Base-by-base conservation (phyloP, 1,140 invertebrate species). In the Paracyclopina nana region DNA sequence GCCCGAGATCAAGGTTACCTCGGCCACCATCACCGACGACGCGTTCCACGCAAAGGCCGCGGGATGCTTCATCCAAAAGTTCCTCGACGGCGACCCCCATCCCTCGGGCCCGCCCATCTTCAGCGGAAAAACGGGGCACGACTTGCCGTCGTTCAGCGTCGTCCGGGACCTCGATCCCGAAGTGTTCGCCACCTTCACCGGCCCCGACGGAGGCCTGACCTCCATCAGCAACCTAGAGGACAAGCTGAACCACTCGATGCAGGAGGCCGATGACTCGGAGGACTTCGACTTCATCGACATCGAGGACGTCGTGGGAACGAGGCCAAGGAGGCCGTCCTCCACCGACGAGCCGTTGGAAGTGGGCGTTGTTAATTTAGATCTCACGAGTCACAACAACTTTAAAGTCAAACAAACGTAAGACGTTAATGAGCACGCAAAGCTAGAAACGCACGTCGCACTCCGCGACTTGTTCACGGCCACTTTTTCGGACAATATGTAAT, bases 191-290 rank as follows among this genome's bases (percentile, higher is more conserved):
- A 74, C 79, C 28, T 74, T 71, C 56, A 82, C 80, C 5, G 81
- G 81, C 2, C 81, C 81, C 1, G 74, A 79, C 54, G 78, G 77
- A 45, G 81, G 79, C 5, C 68, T 82, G 9, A 79, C 77, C 1
- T 74, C 75, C 12, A 78, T 83, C 6, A 18, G 14, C 27, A 24
- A 31, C 11, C 46, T 14, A 24, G 41, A 27, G 53, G 34, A 38
- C 14, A 16, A 16, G 34, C 14, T 16, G 34, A 38, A 38, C 20
- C n/a, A 20, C 9, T 2, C 8, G 34, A 5, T 20, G n/a, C n/a
- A 38, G 14, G 75, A 73, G 54, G 67, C 71, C 34, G 70, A 68
- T 46, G 77, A 79, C 51, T 68, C 73, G 28, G 78, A 80, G 34
- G 34, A 38, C 59, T 76, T 81, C 20, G 77, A 79, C 61, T 81